A percentile compares a stretch with the other conserved stretches of the same genome.
Conservation (phyloP, 2,888 invertebrate species). For the Oxytorus armatus region DNA sequence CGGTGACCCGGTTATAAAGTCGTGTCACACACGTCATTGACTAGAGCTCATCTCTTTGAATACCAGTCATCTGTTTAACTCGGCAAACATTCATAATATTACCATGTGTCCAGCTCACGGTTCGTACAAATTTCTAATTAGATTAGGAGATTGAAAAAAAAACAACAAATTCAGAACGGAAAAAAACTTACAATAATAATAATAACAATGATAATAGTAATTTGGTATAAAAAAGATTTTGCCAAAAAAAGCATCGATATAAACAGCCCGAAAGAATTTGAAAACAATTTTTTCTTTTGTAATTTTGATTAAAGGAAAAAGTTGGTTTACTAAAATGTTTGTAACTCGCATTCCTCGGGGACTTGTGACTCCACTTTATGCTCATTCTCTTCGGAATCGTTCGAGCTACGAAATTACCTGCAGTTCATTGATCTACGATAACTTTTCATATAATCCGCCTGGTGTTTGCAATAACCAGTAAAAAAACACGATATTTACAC, state of each 20-base stretch:
- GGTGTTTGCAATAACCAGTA: slow-evolving; percentile 4
- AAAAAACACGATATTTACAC: slow-evolving; percentile 18
- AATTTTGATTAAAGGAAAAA: not conserved
- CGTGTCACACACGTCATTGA: slow-evolving; percentile 42
- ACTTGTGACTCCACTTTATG: no score
- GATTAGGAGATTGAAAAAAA: slow-evolving; percentile 3
- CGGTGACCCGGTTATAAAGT: slow-evolving; percentile 79
- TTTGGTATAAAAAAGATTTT: no score
- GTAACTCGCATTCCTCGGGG: no score
- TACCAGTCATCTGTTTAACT: slow-evolving; percentile 22
- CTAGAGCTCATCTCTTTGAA: slow-evolving; percentile 10
- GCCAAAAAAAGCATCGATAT: no score
- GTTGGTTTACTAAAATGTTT: not conserved
- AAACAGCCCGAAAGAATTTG: no score
- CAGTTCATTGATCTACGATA: no score
- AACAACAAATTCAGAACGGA: not conserved
- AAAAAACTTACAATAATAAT: not conserved
- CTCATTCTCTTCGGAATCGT: no score
- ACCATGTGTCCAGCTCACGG: not conserved
- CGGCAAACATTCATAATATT: not conserved
- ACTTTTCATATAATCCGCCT: not conserved
- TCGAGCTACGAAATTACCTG: no score
- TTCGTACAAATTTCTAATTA: not conserved
- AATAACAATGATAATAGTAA: not conserved
- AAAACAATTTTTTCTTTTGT: not conserved